Conservation (phyloP, 2,888 invertebrate genomes). For the Drosophila hamatofila region DNA sequence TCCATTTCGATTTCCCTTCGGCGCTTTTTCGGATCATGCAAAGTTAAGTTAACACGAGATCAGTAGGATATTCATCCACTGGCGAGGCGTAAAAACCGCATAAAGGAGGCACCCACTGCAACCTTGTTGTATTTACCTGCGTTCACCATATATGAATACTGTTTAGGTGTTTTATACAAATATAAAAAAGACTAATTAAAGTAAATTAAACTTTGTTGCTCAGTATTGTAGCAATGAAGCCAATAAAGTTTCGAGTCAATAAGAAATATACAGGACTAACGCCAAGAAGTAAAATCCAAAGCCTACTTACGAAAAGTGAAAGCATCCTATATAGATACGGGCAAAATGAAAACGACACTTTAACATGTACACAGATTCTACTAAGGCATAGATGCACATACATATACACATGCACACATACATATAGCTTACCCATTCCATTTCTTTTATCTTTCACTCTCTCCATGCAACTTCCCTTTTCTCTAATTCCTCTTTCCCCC, state of each 20-base stretch:
- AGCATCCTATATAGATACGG: conserved; percentile 45
- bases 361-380: conserved; percentile 27
- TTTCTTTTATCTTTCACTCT: conserved; percentile 2
- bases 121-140: too few species aligned
- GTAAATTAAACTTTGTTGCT: too few species aligned
- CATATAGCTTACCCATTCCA: neutral
- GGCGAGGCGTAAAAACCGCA: too few species aligned
- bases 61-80: too few species aligned
- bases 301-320: conserved; percentile 54
- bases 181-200: too few species aligned
- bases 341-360: conserved; percentile 48
- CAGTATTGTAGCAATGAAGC: too few species aligned
- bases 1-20: too few species aligned
- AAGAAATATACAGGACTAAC: neutral
- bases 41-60: too few species aligned
- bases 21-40: too few species aligned
- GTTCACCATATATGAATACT: too few species aligned
- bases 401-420: neutral
- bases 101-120: too few species aligned
- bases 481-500: neutral
- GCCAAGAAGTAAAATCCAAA: conserved; percentile 8
- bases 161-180: too few species aligned
- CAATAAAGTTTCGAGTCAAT: conserved; percentile 11
- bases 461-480: conserved; percentile 8
- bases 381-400: neutral